Conservation (phyloP, 2,113 vertebrate species). For the Lepisosteus oculatus region DNA sequence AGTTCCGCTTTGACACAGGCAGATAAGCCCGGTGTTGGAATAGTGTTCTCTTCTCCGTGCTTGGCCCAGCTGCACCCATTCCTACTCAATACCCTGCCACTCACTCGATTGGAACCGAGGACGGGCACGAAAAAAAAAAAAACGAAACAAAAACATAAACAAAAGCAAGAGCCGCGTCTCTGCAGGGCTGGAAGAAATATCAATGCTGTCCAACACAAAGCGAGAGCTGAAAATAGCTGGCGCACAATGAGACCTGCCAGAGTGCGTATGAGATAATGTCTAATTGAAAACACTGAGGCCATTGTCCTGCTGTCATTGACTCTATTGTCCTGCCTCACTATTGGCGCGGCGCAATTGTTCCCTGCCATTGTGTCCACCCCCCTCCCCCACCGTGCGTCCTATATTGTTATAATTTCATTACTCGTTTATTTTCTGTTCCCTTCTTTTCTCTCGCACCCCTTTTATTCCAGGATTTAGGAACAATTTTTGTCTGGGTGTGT, state of each 20-base stretch:
- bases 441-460: conserved; percentile 75
- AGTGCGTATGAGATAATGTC: conserved; percentile 99
- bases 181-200: conserved; percentile 81
- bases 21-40: no score
- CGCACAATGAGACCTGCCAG: conserved; percentile 89
- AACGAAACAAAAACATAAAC: no score
- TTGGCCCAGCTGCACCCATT: no score
- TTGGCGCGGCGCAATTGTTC: conserved; percentile 97
- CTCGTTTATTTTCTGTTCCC: conserved; percentile 95
- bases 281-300: conserved; percentile 93
- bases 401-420: conserved; percentile 90
- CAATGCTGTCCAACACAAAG: conserved; percentile 89
- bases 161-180: conserved; percentile 62
- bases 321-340: conserved; percentile 91
- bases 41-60: no score
- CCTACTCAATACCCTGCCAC: no score
- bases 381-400: conserved; percentile 68
- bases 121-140: no score
- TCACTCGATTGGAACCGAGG: no score
- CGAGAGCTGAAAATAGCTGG: conserved; percentile 95
- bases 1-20: no score
- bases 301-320: conserved; percentile 98
- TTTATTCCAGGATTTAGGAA: conserved; percentile 70
- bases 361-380: conserved; percentile 90
- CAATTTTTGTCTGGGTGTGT: conserved; percentile 51